phyloP scores from a whole-genome alignment of 2,797 vertebrate genomes.

The Clamator glandarius region DNA sequence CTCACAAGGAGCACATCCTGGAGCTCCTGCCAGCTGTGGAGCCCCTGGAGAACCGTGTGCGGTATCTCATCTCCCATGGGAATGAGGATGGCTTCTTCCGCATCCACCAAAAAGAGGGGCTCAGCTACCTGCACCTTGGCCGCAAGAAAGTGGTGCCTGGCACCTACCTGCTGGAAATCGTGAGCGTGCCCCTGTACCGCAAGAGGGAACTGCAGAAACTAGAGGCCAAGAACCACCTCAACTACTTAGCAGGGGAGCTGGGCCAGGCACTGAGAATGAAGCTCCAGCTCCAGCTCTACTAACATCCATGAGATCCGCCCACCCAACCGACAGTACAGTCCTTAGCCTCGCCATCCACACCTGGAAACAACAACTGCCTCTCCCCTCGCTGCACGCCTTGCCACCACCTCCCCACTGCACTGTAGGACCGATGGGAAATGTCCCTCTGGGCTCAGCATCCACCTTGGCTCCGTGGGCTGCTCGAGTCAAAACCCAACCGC shows the following conservation, averaged over 20 bases:
- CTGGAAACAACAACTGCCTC: slow-evolving; percentile 47
- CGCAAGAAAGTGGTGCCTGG: slow-evolving; percentile 80
- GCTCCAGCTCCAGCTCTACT: slow-evolving; percentile 89
- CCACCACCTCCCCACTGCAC: slow-evolving; percentile 15
- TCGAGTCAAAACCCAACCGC: not conserved
- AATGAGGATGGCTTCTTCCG: slow-evolving; percentile 86
- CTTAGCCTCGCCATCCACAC: slow-evolving; percentile 9
- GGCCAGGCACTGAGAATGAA: slow-evolving; percentile 89
- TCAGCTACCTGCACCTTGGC: slow-evolving; percentile 86
- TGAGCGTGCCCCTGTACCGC: slow-evolving; percentile 85
- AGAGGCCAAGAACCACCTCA: slow-evolving; percentile 84
- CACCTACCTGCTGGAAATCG: slow-evolving; percentile 88
- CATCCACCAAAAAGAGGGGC: slow-evolving; percentile 85
- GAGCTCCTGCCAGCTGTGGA: slow-evolving; percentile 89
- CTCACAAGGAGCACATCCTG: slow-evolving; percentile 86
- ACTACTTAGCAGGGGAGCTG: slow-evolving; percentile 87
- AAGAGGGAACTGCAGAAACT: slow-evolving; percentile 83
- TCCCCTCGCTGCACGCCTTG: slow-evolving; percentile 27
- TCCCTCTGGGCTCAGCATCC: slow-evolving; percentile 4
- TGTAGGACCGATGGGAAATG: slow-evolving; percentile 23
- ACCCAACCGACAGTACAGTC: slow-evolving; percentile 11
- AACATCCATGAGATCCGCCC: not conserved
- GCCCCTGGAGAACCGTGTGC: slow-evolving; percentile 84
- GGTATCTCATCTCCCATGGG: slow-evolving; percentile 86
- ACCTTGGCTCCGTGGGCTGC: not conserved